These are phyloP conservation scores for Rhimphoctona megacephalus DNA, from an alignment of 2,888 invertebrate genomes.

Conservation along the genomic window DNA sequence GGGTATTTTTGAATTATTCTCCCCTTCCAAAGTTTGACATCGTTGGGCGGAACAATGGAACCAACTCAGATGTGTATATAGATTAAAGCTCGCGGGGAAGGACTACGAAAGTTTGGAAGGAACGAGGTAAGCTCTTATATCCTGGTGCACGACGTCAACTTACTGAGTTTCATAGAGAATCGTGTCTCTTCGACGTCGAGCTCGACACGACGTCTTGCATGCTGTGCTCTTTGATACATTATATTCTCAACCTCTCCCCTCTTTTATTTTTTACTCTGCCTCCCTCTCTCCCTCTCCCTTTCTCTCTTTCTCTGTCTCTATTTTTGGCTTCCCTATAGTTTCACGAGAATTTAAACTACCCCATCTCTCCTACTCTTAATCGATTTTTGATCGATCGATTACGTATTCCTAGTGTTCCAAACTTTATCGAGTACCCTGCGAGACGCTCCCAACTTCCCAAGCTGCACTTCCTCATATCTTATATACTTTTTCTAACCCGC, in stretches of 20 bases:
- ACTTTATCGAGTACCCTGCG: slow-evolving; percentile 60
- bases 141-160: slow-evolving; percentile 37
- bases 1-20: slow-evolving; percentile 11
- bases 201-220: slow-evolving; percentile 55
- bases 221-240: slow-evolving; percentile 44
- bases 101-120: slow-evolving; percentile 54
- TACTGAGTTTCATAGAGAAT: slow-evolving; percentile 45
- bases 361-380: slow-evolving; percentile 46
- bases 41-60: slow-evolving; percentile 13
- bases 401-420: slow-evolving; percentile 60
- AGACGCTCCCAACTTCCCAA: slow-evolving; percentile 32
- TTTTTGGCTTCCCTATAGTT: not conserved
- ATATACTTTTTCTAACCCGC: slow-evolving; percentile 36
- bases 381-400: slow-evolving; percentile 69
- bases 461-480: slow-evolving; percentile 35
- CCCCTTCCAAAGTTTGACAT: not conserved
- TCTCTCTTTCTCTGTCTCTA: not conserved
- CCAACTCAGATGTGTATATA: not conserved
- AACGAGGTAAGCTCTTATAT: slow-evolving; percentile 60
- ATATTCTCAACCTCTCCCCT: slow-evolving; percentile 20
- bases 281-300: too few species aligned
- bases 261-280: not conserved
- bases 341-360: slow-evolving; percentile 18
- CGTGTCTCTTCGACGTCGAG: slow-evolving; percentile 56
- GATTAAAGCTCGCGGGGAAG: slow-evolving; percentile 21